Conservation (phyloP, 1,140 invertebrate species). For the Bombus breviceps region DNA sequence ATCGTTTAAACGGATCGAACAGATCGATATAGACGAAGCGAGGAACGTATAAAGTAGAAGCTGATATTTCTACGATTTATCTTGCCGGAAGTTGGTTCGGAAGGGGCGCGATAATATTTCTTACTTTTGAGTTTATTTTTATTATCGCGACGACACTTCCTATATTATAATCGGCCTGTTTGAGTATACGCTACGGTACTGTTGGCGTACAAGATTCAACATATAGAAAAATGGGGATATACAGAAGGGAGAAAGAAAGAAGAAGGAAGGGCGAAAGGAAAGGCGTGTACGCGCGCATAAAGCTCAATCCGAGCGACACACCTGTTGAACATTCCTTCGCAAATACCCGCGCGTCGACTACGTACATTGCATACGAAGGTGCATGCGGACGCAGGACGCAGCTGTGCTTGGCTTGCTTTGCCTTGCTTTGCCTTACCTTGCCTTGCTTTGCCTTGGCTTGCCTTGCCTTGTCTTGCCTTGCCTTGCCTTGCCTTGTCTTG, state of each 20-base stretch:
- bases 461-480: background rate
- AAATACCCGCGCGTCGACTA: conserved; percentile 67
- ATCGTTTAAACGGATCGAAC: too few relatives aligned
- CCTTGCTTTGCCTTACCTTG: background rate
- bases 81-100: background rate
- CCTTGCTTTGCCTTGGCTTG: background rate
- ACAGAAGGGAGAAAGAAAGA: conserved; percentile 6
- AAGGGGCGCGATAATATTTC: background rate
- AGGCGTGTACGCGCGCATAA: conserved; percentile 61
- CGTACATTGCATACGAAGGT: conserved; percentile 66
- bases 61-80: too few relatives aligned
- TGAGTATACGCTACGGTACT: background rate
- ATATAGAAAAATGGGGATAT: background rate
- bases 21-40: too few relatives aligned
- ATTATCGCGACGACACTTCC: background rate
- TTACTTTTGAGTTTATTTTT: background rate
- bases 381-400: conserved; percentile 38
- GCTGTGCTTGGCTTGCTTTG: conserved; percentile 35
- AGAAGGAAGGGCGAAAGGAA: conserved; percentile 46
- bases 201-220: background rate
- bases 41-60: background rate
- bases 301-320: conserved; percentile 70
- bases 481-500: background rate
- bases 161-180: background rate
- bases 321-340: conserved; percentile 79